Evolutionary conservation across 1,140 invertebrate species (phyloP).

Genomic region (Neodiprion virginianus): DNA sequence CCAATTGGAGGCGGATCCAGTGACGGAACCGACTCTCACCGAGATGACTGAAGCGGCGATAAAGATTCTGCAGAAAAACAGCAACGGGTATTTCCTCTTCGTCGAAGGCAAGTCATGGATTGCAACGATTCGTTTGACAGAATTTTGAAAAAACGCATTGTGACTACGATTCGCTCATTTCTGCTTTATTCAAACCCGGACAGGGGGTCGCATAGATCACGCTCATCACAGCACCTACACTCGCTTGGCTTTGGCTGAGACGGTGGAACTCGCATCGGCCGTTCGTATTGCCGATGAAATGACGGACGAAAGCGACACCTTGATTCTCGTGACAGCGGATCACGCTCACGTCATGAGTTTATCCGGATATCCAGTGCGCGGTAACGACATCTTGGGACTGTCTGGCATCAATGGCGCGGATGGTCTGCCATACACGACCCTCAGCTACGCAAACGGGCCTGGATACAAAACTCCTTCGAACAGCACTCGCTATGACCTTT

Average conservation of each 20-base stretch:
- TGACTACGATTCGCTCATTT: too few relatives aligned
- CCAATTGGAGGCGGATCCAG: slow-evolving; percentile 60
- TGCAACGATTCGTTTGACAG: slow-evolving; percentile 2
- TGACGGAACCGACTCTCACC: slow-evolving; percentile 69
- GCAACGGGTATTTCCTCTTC: slow-evolving; percentile 74
- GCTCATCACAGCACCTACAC: slow-evolving; percentile 74
- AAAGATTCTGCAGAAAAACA: slow-evolving; percentile 72
- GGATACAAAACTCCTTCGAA: slow-evolving; percentile 60
- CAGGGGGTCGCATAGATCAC: slow-evolving; percentile 74
- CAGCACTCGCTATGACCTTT: slow-evolving; percentile 52
- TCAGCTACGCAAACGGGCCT: slow-evolving; percentile 80
- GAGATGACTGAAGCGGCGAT: slow-evolving; percentile 87
- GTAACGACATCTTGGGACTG: slow-evolving; percentile 71
- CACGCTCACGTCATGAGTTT: slow-evolving; percentile 72
- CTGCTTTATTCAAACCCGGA: neutral
- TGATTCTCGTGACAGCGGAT: slow-evolving; percentile 73
- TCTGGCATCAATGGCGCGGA: slow-evolving; percentile 60
- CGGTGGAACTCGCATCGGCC: slow-evolving; percentile 72
- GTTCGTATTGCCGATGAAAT: slow-evolving; percentile 66
- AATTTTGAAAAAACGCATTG: neutral
- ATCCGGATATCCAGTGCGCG: slow-evolving; percentile 73
- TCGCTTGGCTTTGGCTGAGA: slow-evolving; percentile 72
- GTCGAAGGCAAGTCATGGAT: slow-evolving; percentile 66
- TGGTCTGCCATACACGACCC: slow-evolving; percentile 72
- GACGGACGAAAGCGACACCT: slow-evolving; percentile 67